Conservation (phyloP, 2,888 invertebrate genomes). For the Sthenelais limicola region DNA sequence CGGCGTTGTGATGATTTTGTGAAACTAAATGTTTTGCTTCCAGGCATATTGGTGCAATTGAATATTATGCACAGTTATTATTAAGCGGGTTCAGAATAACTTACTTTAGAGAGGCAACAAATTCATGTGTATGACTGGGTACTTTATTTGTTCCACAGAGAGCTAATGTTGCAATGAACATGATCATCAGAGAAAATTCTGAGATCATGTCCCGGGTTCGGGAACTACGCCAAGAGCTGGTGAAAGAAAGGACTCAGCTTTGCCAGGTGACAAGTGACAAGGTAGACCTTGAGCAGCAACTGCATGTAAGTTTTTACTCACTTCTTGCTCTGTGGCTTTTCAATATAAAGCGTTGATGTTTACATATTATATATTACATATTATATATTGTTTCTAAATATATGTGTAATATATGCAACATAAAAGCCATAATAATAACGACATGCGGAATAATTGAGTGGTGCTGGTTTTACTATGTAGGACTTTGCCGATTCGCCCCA, state of each 20-base stretch:
- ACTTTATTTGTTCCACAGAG: constrained; percentile 51
- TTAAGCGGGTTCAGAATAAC: no score
- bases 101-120: no score
- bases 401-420: no score
- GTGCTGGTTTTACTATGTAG: no score
- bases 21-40: no score
- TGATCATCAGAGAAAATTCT: constrained; percentile 54
- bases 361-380: background rate
- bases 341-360: background rate
- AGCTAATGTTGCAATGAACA: constrained; percentile 51
- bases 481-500: no score
- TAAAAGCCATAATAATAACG: no score
- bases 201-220: constrained; percentile 53
- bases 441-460: no score
- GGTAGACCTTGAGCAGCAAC: constrained; percentile 37
- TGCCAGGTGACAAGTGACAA: constrained; percentile 50
- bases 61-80: no score
- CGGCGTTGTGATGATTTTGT: no score
- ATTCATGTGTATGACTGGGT: no score
- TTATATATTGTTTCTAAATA: background rate
- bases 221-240: constrained; percentile 55
- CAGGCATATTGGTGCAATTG: no score
- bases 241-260: constrained; percentile 55
- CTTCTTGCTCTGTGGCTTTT: background rate
- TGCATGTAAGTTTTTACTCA: constrained; percentile 7